Evolutionary conservation across 2,113 vertebrate species (phyloP).

Genomic region (Hiodon tergisus): DNA sequence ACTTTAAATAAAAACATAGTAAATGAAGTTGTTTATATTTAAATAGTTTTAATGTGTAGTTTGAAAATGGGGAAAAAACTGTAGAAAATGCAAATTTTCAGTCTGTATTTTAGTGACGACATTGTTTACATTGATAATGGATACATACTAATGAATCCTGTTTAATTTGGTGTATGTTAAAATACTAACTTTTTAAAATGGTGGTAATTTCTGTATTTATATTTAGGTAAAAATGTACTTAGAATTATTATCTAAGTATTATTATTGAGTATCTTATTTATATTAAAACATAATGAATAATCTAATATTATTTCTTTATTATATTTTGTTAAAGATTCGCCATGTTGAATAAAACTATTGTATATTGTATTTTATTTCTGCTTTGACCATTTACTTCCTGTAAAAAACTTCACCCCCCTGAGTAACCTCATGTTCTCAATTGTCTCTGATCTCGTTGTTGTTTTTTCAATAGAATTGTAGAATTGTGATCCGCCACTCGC

Average conservation of each 20-base stretch:
- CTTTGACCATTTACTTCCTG: background rate
- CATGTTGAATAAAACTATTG: constrained; percentile 12
- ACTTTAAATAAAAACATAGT: background rate
- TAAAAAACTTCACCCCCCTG: too few relatives aligned
- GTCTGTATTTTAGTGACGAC: constrained; percentile 12
- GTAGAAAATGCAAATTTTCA: constrained; percentile 17
- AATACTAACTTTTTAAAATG: constrained; percentile 14
- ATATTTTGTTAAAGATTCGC: background rate
- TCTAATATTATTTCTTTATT: background rate
- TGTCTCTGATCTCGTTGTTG: too few relatives aligned
- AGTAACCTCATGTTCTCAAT: too few relatives aligned
- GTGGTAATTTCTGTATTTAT: constrained; percentile 10
- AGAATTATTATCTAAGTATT: background rate
- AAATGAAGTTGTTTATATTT: background rate
- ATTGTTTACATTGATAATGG: constrained; percentile 18
- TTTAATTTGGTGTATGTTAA: background rate
- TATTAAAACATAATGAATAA: background rate
- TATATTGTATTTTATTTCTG: background rate
- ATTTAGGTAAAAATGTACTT: constrained; percentile 10
- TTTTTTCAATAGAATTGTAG: too few relatives aligned
- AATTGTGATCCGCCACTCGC: too few relatives aligned
- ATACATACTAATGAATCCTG: background rate
- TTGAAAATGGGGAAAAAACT: constrained; percentile 8
- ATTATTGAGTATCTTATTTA: constrained; percentile 18
- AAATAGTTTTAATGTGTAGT: background rate